These are phyloP conservation scores for Antrozous pallidus DNA, from an alignment of 2,797 vertebrate species.

Conservation along the genomic window DNA sequence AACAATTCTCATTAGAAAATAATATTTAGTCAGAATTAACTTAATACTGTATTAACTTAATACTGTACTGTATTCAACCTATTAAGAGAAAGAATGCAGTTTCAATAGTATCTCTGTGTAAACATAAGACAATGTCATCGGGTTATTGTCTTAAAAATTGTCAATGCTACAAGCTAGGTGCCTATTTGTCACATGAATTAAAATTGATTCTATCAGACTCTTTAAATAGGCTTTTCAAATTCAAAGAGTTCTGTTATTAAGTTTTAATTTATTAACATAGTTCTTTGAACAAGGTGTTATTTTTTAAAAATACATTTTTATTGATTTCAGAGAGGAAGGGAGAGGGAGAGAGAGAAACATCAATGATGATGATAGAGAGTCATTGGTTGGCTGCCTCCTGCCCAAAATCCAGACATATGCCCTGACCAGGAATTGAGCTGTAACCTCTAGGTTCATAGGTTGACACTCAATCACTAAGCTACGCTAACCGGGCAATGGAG, in stretches of 20 bases:
- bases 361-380: no score
- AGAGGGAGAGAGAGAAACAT: no score
- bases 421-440: no score
- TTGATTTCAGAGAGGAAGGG: no score
- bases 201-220: background rate
- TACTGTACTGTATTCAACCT: no score
- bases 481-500: background rate
- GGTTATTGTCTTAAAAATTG: background rate
- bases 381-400: no score
- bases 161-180: background rate
- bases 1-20: slow-evolving; percentile 1
- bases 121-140: background rate
- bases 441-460: no score
- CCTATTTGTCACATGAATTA: background rate
- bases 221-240: background rate
- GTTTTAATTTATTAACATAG: slow-evolving; percentile 20
- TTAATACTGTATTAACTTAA: background rate
- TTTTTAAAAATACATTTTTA: no score
- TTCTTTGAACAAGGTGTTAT: background rate
- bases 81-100: background rate
- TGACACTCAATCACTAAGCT: no score
- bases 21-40: background rate
- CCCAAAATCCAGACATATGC: no score
- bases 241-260: background rate
- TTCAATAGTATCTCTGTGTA: background rate